A percentile compares a stretch with the other conserved stretches of the same genome.
Conservation (phyloP, 2,113 vertebrate genomes). For the Emydocephalus ijimae region DNA sequence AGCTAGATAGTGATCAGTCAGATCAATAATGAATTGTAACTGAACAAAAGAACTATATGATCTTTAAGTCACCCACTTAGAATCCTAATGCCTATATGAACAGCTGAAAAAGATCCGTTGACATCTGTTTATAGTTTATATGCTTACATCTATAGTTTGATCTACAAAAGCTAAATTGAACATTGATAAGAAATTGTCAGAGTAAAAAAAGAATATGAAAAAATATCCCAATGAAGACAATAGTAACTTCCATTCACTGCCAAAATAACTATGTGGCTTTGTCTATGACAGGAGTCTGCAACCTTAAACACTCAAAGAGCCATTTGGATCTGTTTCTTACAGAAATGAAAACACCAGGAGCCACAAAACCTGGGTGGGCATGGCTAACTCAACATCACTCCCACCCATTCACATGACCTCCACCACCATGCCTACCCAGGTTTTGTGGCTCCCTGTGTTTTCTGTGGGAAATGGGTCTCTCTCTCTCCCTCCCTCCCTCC, state of each 20-base stretch:
- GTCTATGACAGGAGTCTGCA: neutral
- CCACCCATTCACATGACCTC: too few species aligned
- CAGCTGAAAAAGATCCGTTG: neutral
- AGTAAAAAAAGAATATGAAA: neutral
- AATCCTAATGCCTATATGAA: neutral
- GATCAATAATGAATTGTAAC: neutral
- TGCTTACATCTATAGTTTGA: neutral
- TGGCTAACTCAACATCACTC: too few species aligned
- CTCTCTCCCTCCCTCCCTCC: too few species aligned
- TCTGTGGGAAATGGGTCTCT: too few species aligned
- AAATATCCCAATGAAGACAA: neutral
- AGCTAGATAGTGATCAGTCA: neutral
- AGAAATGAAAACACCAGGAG: too few species aligned
- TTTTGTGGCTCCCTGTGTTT: too few species aligned
- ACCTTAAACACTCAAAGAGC: too few species aligned
- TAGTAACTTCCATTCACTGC: neutral
- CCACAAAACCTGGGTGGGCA: too few species aligned
- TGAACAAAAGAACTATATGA: neutral
- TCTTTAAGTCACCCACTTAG: neutral
- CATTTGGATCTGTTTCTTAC: too few species aligned
- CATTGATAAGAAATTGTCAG: neutral
- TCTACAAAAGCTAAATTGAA: neutral
- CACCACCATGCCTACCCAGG: too few species aligned
- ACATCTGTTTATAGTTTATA: neutral
- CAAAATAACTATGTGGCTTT: neutral